Percentiles rank a stretch among this genome's conserved stretches.
Evolutionary conservation across 35 echinoderm and acorn worm species (phyloP).

Genomic region (Amphiura filiformis): DNA sequence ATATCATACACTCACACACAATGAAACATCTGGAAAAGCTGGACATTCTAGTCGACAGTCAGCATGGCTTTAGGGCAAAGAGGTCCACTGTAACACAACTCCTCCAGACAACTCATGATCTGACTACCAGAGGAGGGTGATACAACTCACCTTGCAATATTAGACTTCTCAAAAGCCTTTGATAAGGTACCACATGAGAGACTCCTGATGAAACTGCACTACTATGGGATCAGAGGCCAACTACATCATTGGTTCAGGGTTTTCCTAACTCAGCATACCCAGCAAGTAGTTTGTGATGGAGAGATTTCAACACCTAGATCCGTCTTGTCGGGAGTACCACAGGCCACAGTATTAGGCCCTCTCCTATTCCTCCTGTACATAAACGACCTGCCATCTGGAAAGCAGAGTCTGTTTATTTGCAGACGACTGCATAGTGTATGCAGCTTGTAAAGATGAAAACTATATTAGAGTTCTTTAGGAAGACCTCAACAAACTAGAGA

Average conservation of each 20-base stretch:
- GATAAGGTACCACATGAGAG: conserved; percentile 29
- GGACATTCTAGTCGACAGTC: conserved; percentile 17
- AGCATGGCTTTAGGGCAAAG: conserved; percentile 42
- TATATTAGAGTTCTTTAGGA: background rate
- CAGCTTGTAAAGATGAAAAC: background rate
- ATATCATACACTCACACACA: conserved; percentile 27
- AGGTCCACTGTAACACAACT: conserved; percentile 15
- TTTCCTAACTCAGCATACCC: conserved; percentile 32
- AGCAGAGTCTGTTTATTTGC: background rate
- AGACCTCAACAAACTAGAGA: background rate
- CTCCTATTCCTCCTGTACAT: conserved; percentile 4
- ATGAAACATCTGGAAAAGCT: conserved; percentile 28
- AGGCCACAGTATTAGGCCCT: conserved; percentile 11
- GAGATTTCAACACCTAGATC: background rate
- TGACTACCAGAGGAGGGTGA: conserved; percentile 12
- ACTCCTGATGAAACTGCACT: conserved; percentile 13
- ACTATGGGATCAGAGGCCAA: conserved; percentile 28
- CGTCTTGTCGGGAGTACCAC: conserved; percentile 4
- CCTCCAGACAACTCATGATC: background rate
- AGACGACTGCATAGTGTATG: background rate
- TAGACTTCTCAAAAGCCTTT: conserved; percentile 39
- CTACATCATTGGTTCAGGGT: conserved; percentile 39
- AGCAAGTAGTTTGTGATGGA: conserved; percentile 29
- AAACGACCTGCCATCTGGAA: conserved; percentile 9
- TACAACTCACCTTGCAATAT: conserved; percentile 17